Percentiles rank a stretch among this genome's conserved stretches.
Conservation (phyloP, 2,888 invertebrate species). For the Pyrocoelia pectoralis region DNA sequence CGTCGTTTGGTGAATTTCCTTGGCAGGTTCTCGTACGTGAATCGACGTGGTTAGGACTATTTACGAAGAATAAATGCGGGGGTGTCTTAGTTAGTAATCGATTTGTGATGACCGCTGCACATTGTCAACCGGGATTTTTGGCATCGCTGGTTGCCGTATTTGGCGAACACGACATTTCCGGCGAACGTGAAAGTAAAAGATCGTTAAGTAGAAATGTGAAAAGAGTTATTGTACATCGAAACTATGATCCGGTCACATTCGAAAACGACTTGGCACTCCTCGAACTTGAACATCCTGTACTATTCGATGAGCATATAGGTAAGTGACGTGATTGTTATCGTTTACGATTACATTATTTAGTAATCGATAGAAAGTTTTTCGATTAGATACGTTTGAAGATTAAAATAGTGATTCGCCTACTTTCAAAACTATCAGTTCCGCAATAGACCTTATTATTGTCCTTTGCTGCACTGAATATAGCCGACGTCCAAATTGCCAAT, state of each 20-base stretch:
- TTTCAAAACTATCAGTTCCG: conserved; percentile 23
- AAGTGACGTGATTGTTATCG: conserved; percentile 47
- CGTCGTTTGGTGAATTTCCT: conserved; percentile 88
- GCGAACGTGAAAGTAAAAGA: conserved; percentile 79
- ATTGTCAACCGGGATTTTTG: conserved; percentile 93
- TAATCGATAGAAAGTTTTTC: conserved; percentile 16
- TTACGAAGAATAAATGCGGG: conserved; percentile 95
- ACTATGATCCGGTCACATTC: conserved; percentile 90
- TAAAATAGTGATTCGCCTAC: conserved; percentile 23
- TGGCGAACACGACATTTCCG: conserved; percentile 90
- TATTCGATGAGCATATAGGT: conserved; percentile 86
- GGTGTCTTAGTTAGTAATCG: conserved; percentile 89
- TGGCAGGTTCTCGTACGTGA: conserved; percentile 94
- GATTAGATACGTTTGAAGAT: conserved; percentile 10
- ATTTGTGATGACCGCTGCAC: conserved; percentile 91
- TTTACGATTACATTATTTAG: not conserved
- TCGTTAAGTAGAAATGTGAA: conserved; percentile 84
- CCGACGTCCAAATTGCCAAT: too few species aligned
- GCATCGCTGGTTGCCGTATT: conserved; percentile 90
- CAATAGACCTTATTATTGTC: conserved; percentile 14
- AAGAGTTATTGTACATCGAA: conserved; percentile 86
- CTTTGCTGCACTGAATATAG: not conserved
- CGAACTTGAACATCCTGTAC: conserved; percentile 83
- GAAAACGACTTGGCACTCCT: conserved; percentile 90
- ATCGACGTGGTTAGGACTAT: conserved; percentile 91